Base-by-base conservation (phyloP, 1,140 invertebrate species). In the Conus ventricosus region DNA sequence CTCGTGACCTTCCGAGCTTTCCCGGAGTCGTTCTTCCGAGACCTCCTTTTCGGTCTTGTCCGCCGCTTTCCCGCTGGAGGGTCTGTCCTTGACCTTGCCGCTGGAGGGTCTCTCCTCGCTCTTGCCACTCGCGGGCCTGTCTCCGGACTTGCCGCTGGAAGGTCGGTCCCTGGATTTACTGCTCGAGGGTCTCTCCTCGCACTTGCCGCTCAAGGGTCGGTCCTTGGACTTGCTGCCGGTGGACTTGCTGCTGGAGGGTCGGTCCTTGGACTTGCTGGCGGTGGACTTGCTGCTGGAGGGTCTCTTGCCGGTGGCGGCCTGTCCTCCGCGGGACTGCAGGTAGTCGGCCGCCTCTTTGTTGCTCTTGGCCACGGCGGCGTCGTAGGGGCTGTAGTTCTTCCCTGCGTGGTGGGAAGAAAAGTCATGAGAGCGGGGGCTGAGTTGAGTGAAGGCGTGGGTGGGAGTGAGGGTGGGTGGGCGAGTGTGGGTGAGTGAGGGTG, bases 261-360 rank as follows among this genome's bases (percentile, higher is more conserved):
- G 11, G 11, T 63, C 60, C 60, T 63, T 11, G 17, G 11, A 13
- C 60, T 63, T 63, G 67, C 67, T 71, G 17, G 0, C 67, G 6
- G 11, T 71, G 67, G 67, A 71, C 67, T 23, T 71, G 67, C 17
- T 71, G 67, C 67, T 71, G 51, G 80, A 7, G 39, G 80, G 80
- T 71, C 51, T 78, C 39, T 89, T 57, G 11, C 54, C 39, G 57
- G 6, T 76, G 27, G 85, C 88, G 8, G 75, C 39, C 6, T 25
- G 57, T 0, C 98, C 98, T 10, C 98, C 98, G 92, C 98, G 97
- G 91, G 98, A 96, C 94, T 98, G 98, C 39, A 99, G 96, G 95
- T 98, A 98, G 95, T 99, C 99, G 55, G 98, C 98, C 91, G 98
- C 98, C 17, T 98, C 97, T 63, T 97, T 96, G 95, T 98, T 97